Percentiles rank a stretch among this genome's conserved stretches.
Conservation (phyloP, 2,797 vertebrate species). For the Ceryle rudis region DNA sequence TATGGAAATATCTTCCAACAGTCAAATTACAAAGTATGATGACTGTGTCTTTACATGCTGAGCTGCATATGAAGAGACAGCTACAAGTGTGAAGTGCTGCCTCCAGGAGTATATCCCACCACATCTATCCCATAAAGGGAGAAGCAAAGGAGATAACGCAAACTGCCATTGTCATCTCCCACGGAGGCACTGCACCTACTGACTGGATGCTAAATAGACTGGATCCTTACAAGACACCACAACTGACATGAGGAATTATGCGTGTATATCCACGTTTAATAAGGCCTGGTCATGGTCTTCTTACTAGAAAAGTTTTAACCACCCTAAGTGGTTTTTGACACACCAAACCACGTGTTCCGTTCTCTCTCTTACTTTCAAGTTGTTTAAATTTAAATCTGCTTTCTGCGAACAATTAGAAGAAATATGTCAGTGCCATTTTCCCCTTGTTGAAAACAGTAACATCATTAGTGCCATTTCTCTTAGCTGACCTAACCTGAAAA, state of each 20-base stretch:
- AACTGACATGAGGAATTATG: neutral
- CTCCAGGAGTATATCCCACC: neutral
- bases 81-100: neutral
- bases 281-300: neutral
- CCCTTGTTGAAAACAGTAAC: neutral
- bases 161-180: neutral
- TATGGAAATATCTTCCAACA: neutral
- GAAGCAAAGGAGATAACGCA: neutral
- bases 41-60: neutral
- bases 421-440: neutral
- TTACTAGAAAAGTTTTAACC: neutral
- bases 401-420: neutral
- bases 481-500: neutral
- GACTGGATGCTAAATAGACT: neutral
- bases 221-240: neutral
- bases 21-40: neutral
- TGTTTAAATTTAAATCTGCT: neutral
- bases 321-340: neutral
- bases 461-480: neutral
- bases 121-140: neutral
- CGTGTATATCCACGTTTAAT: neutral
- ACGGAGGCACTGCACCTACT: neutral
- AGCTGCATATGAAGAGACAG: neutral
- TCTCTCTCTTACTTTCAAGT: neutral
- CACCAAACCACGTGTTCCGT: neutral